phyloP scores from a whole-genome alignment of 1,140 invertebrate species.

The Orchestia grillus region DNA sequence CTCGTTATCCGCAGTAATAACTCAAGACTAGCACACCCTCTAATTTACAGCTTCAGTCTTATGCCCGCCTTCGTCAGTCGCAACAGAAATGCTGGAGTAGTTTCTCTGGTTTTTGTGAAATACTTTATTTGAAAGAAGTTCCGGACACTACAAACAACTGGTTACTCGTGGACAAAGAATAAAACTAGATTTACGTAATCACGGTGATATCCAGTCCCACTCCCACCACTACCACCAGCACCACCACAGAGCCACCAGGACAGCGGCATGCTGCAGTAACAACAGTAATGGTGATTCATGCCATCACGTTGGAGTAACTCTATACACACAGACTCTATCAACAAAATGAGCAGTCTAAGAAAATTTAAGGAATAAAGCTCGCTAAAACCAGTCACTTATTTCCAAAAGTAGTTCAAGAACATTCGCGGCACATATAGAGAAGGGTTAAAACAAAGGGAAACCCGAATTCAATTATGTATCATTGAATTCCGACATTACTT shows the following conservation, averaged over 20 bases:
- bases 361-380: too few relatives aligned
- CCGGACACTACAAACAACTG: not conserved
- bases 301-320: not conserved
- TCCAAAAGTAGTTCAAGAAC: too few relatives aligned
- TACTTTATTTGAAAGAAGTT: too few relatives aligned
- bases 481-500: too few relatives aligned
- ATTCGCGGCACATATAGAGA: too few relatives aligned
- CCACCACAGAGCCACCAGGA: too few relatives aligned
- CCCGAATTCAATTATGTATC: too few relatives aligned
- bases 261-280: too few relatives aligned
- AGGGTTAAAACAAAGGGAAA: too few relatives aligned
- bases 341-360: not conserved
- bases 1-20: not conserved
- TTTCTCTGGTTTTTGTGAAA: not conserved
- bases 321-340: not conserved
- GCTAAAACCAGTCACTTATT: too few relatives aligned
- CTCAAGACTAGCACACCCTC: not conserved
- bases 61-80: not conserved
- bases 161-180: not conserved
- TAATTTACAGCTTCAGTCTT: not conserved
- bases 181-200: not conserved
- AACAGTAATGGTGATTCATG: not conserved
- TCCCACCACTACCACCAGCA: not conserved
- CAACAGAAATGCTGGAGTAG: not conserved
- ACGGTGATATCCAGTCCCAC: not conserved